Base-by-base conservation (phyloP, 2,888 invertebrate genomes). In the Cepaea hortensis region DNA sequence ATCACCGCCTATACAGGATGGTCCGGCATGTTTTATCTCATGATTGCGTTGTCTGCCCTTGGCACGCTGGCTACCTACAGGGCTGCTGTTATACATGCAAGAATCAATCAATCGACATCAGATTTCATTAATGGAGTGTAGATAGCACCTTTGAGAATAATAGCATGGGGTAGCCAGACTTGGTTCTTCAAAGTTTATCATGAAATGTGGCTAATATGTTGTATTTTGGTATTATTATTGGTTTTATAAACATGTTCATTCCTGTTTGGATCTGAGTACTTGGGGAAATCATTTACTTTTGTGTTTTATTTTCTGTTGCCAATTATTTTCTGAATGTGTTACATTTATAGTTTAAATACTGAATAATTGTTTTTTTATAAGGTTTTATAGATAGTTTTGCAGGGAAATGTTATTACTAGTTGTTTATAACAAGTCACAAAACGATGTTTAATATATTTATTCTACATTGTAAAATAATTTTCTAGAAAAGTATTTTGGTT, bases 1-100 rank as follows among this genome's bases (percentile, higher is more conserved):
- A 91, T 95, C n/a, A 93, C 94, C 3, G 93, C 94, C 20, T 84
- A 90, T 18, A 94, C 94, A 86, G 95, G 95, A 48, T 95, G 95
- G 95, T 90, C 93, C 15, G 94, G 94, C 23, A 94, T 95, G 93
- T 94, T 95, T 85, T 91, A 93, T 73, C 90, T 94, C 20, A 94
- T 95, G 93, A 94, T 95, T 35, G 89, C 91, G 4, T 89, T 95
- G 20, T 93, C 94, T 9, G 91, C 93, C 46, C 15, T 94, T 7
- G 94, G 95, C 11, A 92, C 94, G 76, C 85, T 94, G 20, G 91
- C 93, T 46, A 92, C 94, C 9, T 94, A 94, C 86, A 91, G 93
- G 87, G 95, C 95, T 61, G 90, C 91, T 13, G 18, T 76, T 13
- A 68, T 84, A 15, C 48, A 70, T 20, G 5, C 84, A 46, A 35